A percentile compares a stretch with the other conserved stretches of the same genome.
Conservation (phyloP, 2,797 vertebrate genomes). For the Sebastes nivosus region DNA sequence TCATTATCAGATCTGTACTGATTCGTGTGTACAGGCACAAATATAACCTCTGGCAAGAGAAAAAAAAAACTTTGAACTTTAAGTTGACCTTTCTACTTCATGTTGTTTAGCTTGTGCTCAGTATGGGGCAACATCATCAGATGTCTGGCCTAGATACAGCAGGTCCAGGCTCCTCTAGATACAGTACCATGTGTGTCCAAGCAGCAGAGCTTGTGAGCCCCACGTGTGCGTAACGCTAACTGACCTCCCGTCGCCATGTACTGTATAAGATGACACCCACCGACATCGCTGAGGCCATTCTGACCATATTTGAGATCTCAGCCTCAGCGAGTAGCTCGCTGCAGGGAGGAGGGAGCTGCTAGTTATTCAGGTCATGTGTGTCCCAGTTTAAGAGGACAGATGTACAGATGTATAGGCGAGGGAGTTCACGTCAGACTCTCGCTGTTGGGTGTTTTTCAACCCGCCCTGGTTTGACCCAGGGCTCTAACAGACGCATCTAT, state of each 20-base stretch:
- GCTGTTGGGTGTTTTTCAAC: background rate
- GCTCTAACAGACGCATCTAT: background rate
- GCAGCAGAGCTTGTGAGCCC: background rate
- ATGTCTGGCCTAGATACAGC: conserved; percentile 1
- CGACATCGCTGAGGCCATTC: background rate
- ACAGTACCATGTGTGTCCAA: background rate
- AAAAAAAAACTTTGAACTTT: background rate
- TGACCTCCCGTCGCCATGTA: background rate
- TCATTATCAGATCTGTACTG: background rate
- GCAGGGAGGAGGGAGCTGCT: background rate
- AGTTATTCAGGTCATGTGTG: background rate
- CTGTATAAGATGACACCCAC: conserved; percentile 9
- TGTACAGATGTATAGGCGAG: background rate
- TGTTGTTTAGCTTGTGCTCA: background rate
- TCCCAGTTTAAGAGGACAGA: background rate
- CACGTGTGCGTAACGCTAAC: background rate
- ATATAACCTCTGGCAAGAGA: background rate
- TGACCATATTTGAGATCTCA: conserved; percentile 13
- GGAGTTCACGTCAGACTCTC: background rate
- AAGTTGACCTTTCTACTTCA: conserved; percentile 1
- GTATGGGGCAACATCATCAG: background rate
- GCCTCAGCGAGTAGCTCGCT: background rate
- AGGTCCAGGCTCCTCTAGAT: background rate
- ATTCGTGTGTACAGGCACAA: background rate
- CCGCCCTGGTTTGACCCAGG: background rate